Percentiles rank a stretch among this genome's conserved stretches.
Conservation (phyloP, 2,888 invertebrate genomes). For the Lepidocyrtoides sp. region DNA sequence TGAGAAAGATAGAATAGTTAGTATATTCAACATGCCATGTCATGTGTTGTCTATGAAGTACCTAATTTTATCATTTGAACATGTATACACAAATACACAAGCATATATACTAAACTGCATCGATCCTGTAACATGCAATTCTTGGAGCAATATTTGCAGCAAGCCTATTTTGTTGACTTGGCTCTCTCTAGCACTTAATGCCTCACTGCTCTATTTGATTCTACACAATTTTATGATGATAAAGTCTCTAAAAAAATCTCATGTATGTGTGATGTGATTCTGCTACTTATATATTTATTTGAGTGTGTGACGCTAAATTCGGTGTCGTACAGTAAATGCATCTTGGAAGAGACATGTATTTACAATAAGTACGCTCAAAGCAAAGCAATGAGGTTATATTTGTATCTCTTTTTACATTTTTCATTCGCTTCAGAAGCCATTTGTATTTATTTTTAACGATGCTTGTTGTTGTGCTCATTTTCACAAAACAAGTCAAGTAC, state of each 20-base stretch:
- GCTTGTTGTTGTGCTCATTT: background rate
- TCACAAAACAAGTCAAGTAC: conserved; percentile 11
- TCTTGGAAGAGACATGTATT: background rate
- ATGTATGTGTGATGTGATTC: conserved; percentile 1
- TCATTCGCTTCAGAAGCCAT: background rate
- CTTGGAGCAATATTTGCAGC: no score
- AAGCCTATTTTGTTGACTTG: background rate
- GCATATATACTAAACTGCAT: no score
- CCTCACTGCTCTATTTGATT: background rate
- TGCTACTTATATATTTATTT: background rate
- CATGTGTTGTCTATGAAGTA: no score
- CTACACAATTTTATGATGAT: background rate
- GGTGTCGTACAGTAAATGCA: conserved; percentile 4
- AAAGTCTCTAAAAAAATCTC: background rate
- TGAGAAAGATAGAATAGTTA: no score
- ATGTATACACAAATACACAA: no score
- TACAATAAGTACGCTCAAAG: background rate
- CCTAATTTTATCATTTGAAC: no score
- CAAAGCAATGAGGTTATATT: background rate
- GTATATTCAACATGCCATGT: no score
- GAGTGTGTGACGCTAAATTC: background rate
- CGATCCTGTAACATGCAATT: no score
- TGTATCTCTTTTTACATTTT: background rate
- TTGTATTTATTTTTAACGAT: background rate
- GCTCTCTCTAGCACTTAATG: no score